These are phyloP conservation scores for Microtus richardsoni DNA, from an alignment of 2,113 vertebrate genomes.

Conservation along the genomic window DNA sequence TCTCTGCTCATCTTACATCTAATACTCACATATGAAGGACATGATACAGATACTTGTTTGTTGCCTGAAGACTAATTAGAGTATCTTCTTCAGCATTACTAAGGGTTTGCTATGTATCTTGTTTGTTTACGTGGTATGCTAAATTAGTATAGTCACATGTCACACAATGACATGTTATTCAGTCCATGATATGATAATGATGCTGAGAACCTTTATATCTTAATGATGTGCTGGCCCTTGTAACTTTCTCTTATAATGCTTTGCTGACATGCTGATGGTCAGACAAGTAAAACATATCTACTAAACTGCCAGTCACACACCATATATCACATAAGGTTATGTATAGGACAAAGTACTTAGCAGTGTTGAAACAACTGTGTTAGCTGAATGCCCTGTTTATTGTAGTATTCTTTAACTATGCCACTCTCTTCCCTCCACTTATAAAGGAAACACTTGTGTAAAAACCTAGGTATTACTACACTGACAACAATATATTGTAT, in stretches of 20 bases:
- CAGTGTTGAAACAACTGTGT: neutral
- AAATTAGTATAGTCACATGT: neutral
- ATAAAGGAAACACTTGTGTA: neutral
- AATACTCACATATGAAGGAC: neutral
- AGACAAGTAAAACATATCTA: neutral
- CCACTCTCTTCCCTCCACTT: neutral
- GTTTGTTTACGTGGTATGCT: neutral
- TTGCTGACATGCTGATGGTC: neutral
- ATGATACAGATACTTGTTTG: neutral
- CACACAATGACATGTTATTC: neutral
- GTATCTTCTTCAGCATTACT: neutral
- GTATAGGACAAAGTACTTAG: neutral
- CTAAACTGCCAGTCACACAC: no score
- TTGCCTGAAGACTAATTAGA: neutral
- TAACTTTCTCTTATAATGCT: neutral
- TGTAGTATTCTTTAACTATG: neutral
- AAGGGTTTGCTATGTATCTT: neutral
- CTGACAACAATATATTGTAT: neutral
- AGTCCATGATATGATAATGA: neutral
- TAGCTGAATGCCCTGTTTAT: neutral
- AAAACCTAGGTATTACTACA: neutral
- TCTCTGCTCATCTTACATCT: rapidly evolving
- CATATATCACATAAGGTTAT: neutral
- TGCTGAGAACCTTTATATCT: neutral
- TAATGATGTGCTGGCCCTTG: no score